Conservation (phyloP, 2,797 vertebrate species). For the Bucorvus abyssinicus region DNA sequence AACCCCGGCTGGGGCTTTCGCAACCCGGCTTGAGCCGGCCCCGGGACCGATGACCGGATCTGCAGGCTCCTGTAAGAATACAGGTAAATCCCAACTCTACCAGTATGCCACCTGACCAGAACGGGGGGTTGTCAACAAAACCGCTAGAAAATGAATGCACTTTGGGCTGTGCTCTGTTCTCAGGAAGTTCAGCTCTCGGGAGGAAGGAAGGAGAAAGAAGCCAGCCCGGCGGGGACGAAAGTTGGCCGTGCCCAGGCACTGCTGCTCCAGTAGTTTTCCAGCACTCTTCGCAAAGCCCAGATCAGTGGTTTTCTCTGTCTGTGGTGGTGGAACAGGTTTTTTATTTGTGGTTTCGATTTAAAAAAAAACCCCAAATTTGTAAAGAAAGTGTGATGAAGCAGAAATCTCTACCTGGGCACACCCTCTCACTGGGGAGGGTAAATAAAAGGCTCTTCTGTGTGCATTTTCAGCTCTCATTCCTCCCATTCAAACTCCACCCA, state of each 20-base stretch:
- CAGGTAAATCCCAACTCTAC: neutral
- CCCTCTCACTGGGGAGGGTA: conserved; percentile 4
- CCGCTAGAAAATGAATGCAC: neutral
- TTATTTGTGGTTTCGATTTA: neutral
- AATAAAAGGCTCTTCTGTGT: conserved; percentile 7
- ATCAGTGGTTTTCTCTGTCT: neutral
- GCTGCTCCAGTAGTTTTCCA: conserved; percentile 36
- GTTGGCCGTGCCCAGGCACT: neutral
- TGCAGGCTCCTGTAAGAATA: neutral
- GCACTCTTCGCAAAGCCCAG: neutral
- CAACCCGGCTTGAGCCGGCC: neutral
- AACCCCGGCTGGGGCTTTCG: neutral
- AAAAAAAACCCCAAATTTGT: neutral
- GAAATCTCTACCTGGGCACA: conserved; percentile 7
- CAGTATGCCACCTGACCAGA: neutral
- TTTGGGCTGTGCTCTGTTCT: neutral
- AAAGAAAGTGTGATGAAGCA: neutral
- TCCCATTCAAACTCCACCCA: conserved; percentile 41
- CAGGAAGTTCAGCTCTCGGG: neutral
- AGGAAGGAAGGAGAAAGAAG: neutral
- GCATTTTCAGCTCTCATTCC: conserved; percentile 25
- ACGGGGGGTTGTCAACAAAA: neutral
- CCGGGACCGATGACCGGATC: neutral
- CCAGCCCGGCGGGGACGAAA: fast-evolving
- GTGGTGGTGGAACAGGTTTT: neutral